Percentiles rank a stretch among this genome's conserved stretches.
Evolutionary conservation across 1,140 invertebrate genomes (phyloP).

Genomic region (Drosophila nasuta): DNA sequence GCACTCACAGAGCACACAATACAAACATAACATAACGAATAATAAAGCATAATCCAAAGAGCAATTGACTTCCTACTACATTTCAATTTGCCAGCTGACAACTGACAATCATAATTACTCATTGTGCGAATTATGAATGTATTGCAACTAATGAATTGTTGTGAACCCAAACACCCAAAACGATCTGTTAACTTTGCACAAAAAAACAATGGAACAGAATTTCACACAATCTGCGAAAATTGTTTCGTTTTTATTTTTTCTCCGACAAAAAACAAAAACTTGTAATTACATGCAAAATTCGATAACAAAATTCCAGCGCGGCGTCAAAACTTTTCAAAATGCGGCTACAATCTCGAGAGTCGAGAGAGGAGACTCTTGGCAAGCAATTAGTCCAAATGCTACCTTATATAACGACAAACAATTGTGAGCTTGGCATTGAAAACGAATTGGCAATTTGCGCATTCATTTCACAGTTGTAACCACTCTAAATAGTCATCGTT

Average conservation of each 20-base stretch:
- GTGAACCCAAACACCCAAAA: too few relatives aligned
- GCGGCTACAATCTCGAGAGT: too few relatives aligned
- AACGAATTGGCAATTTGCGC: background rate
- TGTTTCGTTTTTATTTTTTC: conserved; percentile 3
- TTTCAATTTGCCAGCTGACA: too few relatives aligned
- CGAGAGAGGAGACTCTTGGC: background rate
- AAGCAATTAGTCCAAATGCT: conserved; percentile 13
- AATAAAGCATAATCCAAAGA: too few relatives aligned
- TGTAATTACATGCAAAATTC: conserved; percentile 23
- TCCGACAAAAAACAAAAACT: background rate
- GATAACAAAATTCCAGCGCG: conserved; percentile 4
- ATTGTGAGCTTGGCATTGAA: conserved; percentile 3
- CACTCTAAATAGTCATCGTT: background rate
- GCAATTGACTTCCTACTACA: too few relatives aligned
- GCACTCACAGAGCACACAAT: too few relatives aligned
- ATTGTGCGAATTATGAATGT: too few relatives aligned
- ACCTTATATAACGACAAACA: background rate
- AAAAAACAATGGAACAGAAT: too few relatives aligned
- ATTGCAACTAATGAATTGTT: too few relatives aligned
- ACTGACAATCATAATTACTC: too few relatives aligned
- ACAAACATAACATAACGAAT: too few relatives aligned
- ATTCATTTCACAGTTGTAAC: conserved; percentile 2
- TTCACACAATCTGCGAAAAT: background rate
- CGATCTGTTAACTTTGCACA: too few relatives aligned
- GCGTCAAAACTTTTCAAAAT: background rate